Evolutionary conservation across 2,797 vertebrate species (phyloP), one percentile per base, ranked within the genome.

Genomic region (Syndactyla subalaris): DNA sequence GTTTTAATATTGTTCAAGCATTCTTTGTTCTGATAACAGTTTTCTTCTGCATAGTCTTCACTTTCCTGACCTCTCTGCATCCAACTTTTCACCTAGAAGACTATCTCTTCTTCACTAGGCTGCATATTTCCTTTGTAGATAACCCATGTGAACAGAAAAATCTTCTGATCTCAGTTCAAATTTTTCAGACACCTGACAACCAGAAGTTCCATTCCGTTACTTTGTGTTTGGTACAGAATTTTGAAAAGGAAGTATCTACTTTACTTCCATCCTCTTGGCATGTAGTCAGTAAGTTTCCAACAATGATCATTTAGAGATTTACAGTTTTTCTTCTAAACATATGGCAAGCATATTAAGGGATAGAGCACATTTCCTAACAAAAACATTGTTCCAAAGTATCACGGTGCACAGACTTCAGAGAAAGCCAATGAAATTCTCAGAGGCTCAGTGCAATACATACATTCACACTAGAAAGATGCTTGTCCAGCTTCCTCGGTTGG

Each of bases 161-260:
- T 46, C 34, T 77, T 57, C 49, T 85, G 36, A 91, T 71, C 54
- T 91, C 70, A 81, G 48, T 52, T 73, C 43, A 54, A 61, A 36
- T 70, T 83, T 79, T 85, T 80, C 83, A 86, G 36, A 81, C 76
- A 76, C 63, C 59, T 88, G 76, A 92, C 90, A 89, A 80, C 18
- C 54, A 23, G 38, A 82, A 65, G 24, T 39, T 36, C 8, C 7
- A 3, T 74, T 80, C 45, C 32, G 30, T n/a, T 88, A 59, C n/a
- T 80, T 46, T 38, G 57, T 55, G 52, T 48, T 72, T 79, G 23
- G 38, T 54, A 82, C 10, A 65, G 70, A 79, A 48, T 43, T 95
- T 38, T 87, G 51, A 73, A 92, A 83, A 88, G 71, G 55, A 89
- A 85, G 23, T 41, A 77, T 26, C 26, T 71, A 22, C 51, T 77